Evolutionary conservation across 1,140 invertebrate species (phyloP), one percentile per base, ranked within the genome.

Genomic region (Seison nebaliae): DNA sequence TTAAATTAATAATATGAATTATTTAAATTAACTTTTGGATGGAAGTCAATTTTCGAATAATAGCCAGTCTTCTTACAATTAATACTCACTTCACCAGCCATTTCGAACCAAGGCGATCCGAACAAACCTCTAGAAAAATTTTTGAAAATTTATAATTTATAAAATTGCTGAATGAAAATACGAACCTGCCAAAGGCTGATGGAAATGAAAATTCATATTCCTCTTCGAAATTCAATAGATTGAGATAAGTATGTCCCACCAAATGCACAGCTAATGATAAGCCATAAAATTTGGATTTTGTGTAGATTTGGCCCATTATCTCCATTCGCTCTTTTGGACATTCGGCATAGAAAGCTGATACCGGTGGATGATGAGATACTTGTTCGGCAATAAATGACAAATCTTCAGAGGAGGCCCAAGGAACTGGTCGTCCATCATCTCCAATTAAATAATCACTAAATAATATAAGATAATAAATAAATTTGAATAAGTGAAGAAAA

Each of bases 261-360:
- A 65, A 63, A 35, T 63, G 52, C 7, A 66, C 64, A 41, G 60
- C 64, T 23, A 66, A 62, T 5, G 62, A 64, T 22, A 66, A 48
- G 5, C 64, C 64, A 11, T 65, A 47, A 42, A 66, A 66, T 40
- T 65, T 65, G 6, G 63, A 65, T 45, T 66, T 65, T 14, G 64
- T 66, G 57, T 62, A 66, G 18, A 65, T 65, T 42, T 63, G 62
- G n/a, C 60, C 63, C 46, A 60, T 57, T 18, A 65, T 46, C 5
- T 56, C 54, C 7, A 66, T 57, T 14, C 49, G 44, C 33, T 59
- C 59, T 34, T 50, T 53, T 19, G 47, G 48, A 48, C 60, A 52
- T 44, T 66, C 64, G 9, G 60, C 61, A 48, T 66, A 65, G 44
- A 66, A 65, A 12, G 64, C 63, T 23, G 64, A 65, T 34, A 65